Conservation (phyloP, 2,888 invertebrate genomes). For the Epinotia demarniana region DNA sequence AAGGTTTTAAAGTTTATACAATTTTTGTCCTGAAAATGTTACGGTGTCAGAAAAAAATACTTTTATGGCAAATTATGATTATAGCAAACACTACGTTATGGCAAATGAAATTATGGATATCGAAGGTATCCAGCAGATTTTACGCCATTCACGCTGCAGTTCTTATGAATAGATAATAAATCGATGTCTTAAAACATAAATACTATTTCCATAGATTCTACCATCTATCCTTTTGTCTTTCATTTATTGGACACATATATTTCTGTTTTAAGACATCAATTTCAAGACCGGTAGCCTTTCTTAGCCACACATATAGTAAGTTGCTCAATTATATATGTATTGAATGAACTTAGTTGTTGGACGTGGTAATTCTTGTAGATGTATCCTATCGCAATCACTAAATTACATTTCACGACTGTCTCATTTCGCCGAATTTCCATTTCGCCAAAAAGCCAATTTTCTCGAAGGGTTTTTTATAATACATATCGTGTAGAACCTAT, state of each 20-base stretch:
- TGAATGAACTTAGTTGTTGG: not conserved
- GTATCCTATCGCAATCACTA: not conserved
- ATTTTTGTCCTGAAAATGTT: too few relatives aligned
- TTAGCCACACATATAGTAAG: slow-evolving; percentile 28
- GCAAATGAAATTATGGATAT: too few relatives aligned
- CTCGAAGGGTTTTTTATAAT: too few relatives aligned
- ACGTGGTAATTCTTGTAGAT: slow-evolving; percentile 30
- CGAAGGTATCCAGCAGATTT: slow-evolving; percentile 21
- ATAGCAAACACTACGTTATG: too few relatives aligned
- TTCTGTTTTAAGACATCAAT: slow-evolving; percentile 13
- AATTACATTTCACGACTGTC: too few relatives aligned
- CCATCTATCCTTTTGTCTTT: not conserved
- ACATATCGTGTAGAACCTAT: too few relatives aligned
- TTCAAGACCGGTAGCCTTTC: slow-evolving; percentile 23
- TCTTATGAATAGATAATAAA: slow-evolving; percentile 61
- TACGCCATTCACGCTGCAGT: slow-evolving; percentile 56
- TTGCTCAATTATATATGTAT: slow-evolving; percentile 31
- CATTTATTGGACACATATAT: not conserved
- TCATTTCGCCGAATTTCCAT: too few relatives aligned
- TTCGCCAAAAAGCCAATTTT: too few relatives aligned
- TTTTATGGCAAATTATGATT: too few relatives aligned
- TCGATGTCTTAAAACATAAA: slow-evolving; percentile 7
- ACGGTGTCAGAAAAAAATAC: too few relatives aligned
- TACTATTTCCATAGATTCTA: not conserved
- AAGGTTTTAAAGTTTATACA: too few relatives aligned